A percentile compares a stretch with the other conserved stretches of the same genome.
Evolutionary conservation across 2,797 vertebrate species (phyloP).

Genomic region (Botia almorhae): DNA sequence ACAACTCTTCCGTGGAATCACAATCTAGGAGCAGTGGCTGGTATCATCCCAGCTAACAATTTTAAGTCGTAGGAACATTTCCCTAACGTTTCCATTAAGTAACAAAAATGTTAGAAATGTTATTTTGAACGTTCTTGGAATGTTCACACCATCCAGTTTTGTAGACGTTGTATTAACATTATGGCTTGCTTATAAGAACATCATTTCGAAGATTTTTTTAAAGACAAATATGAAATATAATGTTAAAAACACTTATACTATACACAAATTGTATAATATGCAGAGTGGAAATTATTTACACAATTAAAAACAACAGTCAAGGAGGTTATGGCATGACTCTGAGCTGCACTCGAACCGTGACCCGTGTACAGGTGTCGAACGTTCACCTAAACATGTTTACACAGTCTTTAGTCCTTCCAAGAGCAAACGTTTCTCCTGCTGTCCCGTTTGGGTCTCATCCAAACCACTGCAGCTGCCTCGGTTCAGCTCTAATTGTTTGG

Average conservation of each 20-base stretch:
- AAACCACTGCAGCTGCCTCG: conserved; percentile 59
- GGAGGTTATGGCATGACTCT: background rate
- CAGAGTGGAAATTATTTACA: conserved; percentile 14
- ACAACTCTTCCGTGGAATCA: background rate
- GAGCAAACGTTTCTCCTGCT: conserved; percentile 47
- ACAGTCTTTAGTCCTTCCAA: conserved; percentile 31
- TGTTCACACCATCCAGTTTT: too few species aligned
- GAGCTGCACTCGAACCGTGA: background rate
- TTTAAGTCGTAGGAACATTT: too few species aligned
- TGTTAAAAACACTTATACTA: background rate
- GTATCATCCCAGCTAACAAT: background rate
- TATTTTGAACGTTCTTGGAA: too few species aligned
- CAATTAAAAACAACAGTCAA: background rate
- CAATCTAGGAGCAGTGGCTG: conserved; percentile 14
- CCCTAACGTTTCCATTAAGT: too few species aligned
- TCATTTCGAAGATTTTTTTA: too few species aligned
- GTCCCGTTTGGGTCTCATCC: conserved; percentile 45
- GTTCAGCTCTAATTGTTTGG: conserved; percentile 71
- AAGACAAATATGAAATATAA: too few species aligned
- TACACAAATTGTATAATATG: background rate
- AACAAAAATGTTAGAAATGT: too few species aligned
- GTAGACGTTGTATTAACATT: too few species aligned
- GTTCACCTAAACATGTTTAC: conserved; percentile 65
- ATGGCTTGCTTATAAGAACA: too few species aligned
- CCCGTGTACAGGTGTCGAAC: conserved; percentile 49